Evolutionary conservation across 1,140 invertebrate species (phyloP).

Genomic region (Ctenoplectra terminalis): DNA sequence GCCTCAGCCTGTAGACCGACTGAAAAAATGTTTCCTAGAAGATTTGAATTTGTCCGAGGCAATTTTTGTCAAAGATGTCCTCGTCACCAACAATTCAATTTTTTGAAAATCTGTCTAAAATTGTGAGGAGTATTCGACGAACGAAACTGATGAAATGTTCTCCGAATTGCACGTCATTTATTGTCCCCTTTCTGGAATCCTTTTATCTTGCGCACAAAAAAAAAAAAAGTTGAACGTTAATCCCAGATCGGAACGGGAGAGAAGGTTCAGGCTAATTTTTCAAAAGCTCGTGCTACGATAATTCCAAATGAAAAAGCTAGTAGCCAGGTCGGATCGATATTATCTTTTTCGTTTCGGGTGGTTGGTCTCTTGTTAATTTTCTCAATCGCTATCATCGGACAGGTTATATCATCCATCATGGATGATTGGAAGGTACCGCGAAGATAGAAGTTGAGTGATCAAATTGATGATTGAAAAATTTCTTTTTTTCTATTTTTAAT

Average conservation of each 20-base stretch:
- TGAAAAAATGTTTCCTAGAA: not conserved
- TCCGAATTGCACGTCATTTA: conserved; percentile 49
- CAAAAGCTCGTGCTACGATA: conserved; percentile 54
- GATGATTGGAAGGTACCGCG: not conserved
- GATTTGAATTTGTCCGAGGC: not conserved
- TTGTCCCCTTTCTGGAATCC: conserved; percentile 39
- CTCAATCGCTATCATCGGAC: not conserved
- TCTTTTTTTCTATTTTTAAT: no score
- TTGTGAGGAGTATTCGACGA: conserved; percentile 6
- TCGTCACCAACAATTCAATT: not conserved
- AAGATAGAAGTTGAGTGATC: not conserved
- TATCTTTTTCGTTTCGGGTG: conserved; percentile 28
- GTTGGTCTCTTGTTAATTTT: conserved; percentile 8
- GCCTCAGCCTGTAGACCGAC: no score
- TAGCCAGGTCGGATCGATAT: conserved; percentile 47
- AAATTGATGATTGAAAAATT: not conserved
- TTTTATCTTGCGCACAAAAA: conserved; percentile 3
- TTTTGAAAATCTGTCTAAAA: conserved; percentile 29
- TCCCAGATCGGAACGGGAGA: conserved; percentile 27
- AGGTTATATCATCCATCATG: not conserved
- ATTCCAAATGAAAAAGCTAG: conserved; percentile 66
- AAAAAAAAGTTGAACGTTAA: conserved; percentile 51
- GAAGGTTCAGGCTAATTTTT: conserved; percentile 63
- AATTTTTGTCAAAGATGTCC: not conserved
- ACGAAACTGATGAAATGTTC: conserved; percentile 5